Evolutionary conservation across 2,888 invertebrate genomes (phyloP).

Genomic region (Bruchidius siliquastri): DNA sequence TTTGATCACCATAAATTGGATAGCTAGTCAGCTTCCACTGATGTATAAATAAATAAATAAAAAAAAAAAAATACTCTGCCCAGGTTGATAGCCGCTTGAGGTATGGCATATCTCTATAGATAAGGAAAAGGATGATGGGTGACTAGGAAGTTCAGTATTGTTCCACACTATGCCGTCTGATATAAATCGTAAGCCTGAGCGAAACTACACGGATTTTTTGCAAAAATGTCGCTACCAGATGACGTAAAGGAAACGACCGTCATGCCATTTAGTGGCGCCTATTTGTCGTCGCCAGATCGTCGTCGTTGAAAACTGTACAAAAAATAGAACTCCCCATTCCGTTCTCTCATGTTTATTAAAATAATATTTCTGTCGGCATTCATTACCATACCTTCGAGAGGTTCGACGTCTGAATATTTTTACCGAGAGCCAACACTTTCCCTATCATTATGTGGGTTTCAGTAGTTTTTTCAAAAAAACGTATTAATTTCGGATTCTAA

Average conservation of each 20-base stretch:
- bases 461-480: neutral
- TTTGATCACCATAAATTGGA: too few species aligned
- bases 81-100: too few species aligned
- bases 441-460: neutral
- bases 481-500: neutral
- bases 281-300: neutral
- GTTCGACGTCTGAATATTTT: neutral
- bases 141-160: too few species aligned
- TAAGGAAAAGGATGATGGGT: too few species aligned
- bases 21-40: too few species aligned
- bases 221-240: too few species aligned
- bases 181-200: too few species aligned
- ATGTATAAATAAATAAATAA: too few species aligned
- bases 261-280: neutral
- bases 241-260: neutral
- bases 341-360: neutral
- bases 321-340: neutral
- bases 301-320: neutral
- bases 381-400: neutral
- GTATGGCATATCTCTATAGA: too few species aligned
- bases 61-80: too few species aligned
- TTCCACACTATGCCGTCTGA: too few species aligned
- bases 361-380: neutral
- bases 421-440: neutral
- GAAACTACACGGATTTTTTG: too few species aligned